These are phyloP conservation scores for Connochaetes taurinus DNA, from an alignment of 2,113 vertebrate species.

Conservation along the genomic window DNA sequence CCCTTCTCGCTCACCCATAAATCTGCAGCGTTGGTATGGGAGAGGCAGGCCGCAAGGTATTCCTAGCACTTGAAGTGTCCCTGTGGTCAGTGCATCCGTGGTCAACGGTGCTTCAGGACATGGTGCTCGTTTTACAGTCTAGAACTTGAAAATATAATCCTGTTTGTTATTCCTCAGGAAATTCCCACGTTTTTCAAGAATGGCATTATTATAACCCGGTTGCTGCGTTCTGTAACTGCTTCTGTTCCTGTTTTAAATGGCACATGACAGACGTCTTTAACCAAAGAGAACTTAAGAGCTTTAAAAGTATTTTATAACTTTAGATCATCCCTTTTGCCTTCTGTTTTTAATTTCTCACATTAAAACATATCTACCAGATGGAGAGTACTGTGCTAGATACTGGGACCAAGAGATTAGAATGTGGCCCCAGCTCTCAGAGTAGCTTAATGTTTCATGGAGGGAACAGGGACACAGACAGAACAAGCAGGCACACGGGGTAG, in stretches of 20 bases:
- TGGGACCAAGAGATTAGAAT: background rate
- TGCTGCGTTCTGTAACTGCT: background rate
- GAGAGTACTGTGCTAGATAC: background rate
- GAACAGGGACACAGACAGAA: background rate
- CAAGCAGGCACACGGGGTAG: rapidly evolving
- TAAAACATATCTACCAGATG: background rate
- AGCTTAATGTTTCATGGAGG: background rate
- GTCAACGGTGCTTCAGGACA: background rate
- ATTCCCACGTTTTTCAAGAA: background rate
- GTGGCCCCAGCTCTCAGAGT: background rate
- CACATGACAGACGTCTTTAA: background rate
- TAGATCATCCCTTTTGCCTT: background rate
- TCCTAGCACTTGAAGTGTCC: rapidly evolving
- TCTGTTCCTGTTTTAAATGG: background rate
- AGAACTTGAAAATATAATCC: background rate
- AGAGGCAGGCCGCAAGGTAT: background rate
- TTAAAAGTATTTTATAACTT: background rate
- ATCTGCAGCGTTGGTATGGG: rapidly evolving
- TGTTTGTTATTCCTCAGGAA: background rate
- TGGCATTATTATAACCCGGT: background rate
- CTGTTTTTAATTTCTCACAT: background rate
- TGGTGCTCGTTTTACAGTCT: background rate
- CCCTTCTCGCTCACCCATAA: background rate
- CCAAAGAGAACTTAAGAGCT: constrained; percentile 13
- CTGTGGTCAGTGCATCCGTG: background rate